Percentiles rank a stretch among this genome's conserved stretches.
Conservation (phyloP, 1,140 invertebrate genomes). For the Oryctes rhinoceros region DNA sequence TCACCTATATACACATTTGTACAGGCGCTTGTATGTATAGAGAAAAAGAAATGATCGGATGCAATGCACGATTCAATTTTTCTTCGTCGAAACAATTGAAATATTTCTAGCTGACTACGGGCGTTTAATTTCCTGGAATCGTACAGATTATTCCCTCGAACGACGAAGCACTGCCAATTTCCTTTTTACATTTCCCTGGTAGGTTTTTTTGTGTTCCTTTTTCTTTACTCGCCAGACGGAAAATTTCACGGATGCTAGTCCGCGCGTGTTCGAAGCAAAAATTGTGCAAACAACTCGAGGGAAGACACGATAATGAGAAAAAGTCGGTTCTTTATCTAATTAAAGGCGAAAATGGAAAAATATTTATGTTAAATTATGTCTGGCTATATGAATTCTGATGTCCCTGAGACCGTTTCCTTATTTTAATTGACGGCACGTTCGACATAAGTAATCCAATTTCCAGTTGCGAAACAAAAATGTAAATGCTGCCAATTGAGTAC, state of each 20-base stretch:
- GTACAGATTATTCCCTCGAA: constrained; percentile 34
- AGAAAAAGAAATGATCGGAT: background rate
- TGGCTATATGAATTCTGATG: too few relatives aligned
- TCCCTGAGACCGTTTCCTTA: too few relatives aligned
- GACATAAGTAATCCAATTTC: too few relatives aligned
- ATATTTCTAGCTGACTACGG: constrained; percentile 31
- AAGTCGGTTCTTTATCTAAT: too few relatives aligned
- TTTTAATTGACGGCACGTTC: too few relatives aligned
- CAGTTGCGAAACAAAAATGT: too few relatives aligned
- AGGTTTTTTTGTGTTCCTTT: background rate
- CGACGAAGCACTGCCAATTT: constrained; percentile 39
- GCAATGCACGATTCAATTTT: background rate
- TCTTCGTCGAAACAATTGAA: constrained; percentile 10
- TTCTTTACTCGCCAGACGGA: background rate
- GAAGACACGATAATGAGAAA: background rate
- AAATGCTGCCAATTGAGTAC: too few relatives aligned
- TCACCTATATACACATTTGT: background rate
- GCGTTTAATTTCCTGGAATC: constrained; percentile 34
- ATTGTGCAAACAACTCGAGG: background rate
- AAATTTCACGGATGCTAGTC: background rate
- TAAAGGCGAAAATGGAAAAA: too few relatives aligned
- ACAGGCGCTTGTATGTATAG: background rate
- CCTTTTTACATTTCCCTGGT: constrained; percentile 19
- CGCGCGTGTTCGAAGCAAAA: background rate
- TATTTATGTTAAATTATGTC: too few relatives aligned